Percentiles rank a stretch among this genome's conserved stretches.
Evolutionary conservation across 1,140 invertebrate genomes (phyloP).

Genomic region (Danaus melanippus): DNA sequence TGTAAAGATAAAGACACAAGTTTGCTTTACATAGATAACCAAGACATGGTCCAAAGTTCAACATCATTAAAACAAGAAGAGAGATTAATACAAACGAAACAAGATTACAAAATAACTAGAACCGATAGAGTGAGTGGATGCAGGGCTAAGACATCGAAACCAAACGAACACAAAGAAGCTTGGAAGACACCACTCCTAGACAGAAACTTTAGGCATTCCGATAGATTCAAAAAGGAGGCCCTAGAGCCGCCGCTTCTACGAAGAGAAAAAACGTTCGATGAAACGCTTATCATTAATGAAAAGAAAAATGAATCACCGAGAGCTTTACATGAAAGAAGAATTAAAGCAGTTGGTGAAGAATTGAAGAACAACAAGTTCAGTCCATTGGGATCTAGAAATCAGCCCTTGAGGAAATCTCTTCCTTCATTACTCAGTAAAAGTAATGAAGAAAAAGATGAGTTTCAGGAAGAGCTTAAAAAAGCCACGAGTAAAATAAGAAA

Average conservation of each 20-base stretch:
- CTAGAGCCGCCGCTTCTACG: constrained; percentile 47
- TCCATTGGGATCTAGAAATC: constrained; percentile 39
- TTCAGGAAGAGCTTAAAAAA: constrained; percentile 78
- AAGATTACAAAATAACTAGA: constrained; percentile 56
- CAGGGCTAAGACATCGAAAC: constrained; percentile 59
- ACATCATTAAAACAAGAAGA: constrained; percentile 66
- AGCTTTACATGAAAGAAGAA: constrained; percentile 48
- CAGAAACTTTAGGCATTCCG: constrained; percentile 67
- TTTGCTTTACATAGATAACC: constrained; percentile 56
- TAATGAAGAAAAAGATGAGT: constrained; percentile 77
- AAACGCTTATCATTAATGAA: constrained; percentile 47
- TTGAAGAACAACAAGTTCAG: constrained; percentile 45
- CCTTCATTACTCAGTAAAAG: constrained; percentile 71
- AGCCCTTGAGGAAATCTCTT: constrained; percentile 69
- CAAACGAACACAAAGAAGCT: constrained; percentile 50
- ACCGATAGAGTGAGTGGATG: constrained; percentile 60
- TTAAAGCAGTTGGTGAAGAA: constrained; percentile 57
- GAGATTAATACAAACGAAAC: constrained; percentile 55
- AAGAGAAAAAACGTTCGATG: constrained; percentile 71
- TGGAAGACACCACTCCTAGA: constrained; percentile 64
- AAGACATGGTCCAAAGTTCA: constrained; percentile 62
- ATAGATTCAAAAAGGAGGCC: constrained; percentile 63
- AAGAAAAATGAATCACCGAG: constrained; percentile 45
- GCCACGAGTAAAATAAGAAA: constrained; percentile 76
- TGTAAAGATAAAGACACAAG: constrained; percentile 61